Evolutionary conservation across 1,140 invertebrate genomes (phyloP), one percentile per base, ranked within the genome.

Genomic region (Tetraneura akinire): DNA sequence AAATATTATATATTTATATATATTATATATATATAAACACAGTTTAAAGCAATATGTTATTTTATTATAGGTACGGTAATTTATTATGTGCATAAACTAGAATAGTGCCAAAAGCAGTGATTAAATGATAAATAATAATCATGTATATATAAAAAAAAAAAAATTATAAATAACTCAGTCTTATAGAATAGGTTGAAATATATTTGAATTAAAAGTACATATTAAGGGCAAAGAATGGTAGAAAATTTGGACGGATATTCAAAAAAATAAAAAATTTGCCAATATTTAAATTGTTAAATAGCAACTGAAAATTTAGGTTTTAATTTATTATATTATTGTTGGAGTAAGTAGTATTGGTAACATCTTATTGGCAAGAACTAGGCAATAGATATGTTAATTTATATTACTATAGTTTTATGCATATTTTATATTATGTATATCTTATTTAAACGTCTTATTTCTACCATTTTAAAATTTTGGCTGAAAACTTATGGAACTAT

Each of bases 181-280:
- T 78, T 78, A 78, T 78, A 78, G 74, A 78, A 78, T 78, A 78
- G 74, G 74, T 78, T 78, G 74, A 78, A 74, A 78, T 45, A 78
- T 57, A 78, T 62, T 29, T 60, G n/a, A 62, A 76, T 42, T 76
- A 45, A 76, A 78, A 78, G 55, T 60, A 78, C 74, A 62, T 18
- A 29, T 45, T 6, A 3, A 78, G 74, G 53, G 55, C 32, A 42
- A 78, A 78, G 55, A 60, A 78, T 78, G 74, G 74, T 78, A 78
- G 74, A 78, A 78, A 71, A 78, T 47, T 60, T 78, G 74, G 74
- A 78, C 74, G 74, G 74, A 78, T 78, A 47, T 62, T 62, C 23
- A 37, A 78, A 57, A 60, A 78, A 78, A 78, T 45, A 60, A 76
- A 42, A n/a, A n/a, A n/a, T n/a, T 47, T 42, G 53, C 37, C 62